phyloP scores from a whole-genome alignment of 2,797 vertebrate species.

The Hephaestus fuliginosus region DNA sequence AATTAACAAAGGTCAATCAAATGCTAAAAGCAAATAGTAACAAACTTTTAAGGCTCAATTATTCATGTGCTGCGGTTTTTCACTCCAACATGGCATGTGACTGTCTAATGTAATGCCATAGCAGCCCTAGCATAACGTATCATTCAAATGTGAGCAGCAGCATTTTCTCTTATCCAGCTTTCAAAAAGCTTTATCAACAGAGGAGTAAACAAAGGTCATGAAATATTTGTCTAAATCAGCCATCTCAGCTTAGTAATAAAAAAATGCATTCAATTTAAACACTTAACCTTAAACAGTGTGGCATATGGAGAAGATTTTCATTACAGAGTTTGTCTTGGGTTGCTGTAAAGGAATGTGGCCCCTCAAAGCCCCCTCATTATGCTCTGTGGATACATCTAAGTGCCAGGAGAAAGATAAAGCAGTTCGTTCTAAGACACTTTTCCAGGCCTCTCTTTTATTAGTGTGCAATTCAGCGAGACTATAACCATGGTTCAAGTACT shows the following conservation, averaged over 20 bases:
- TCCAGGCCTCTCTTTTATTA: neutral
- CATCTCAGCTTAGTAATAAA: neutral
- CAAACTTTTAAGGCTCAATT: neutral
- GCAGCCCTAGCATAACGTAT: neutral
- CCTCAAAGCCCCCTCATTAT: neutral
- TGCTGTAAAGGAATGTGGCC: neutral
- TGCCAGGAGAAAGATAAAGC: neutral
- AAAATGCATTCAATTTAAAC: neutral
- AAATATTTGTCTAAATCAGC: neutral
- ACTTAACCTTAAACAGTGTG: neutral
- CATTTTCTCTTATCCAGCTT: neutral
- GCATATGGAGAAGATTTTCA: neutral
- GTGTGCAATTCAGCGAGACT: neutral
- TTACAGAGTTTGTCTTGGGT: neutral
- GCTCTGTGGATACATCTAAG: neutral
- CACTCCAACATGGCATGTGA: neutral
- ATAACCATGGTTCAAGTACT: neutral
- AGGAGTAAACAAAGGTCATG: neutral
- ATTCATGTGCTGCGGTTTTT: neutral
- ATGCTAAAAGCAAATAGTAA: constrained; percentile 9
- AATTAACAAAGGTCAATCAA: constrained; percentile 34
- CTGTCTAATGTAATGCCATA: neutral
- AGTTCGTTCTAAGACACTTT: neutral
- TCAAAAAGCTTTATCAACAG: neutral
- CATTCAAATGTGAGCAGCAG: neutral